These are phyloP conservation scores for Coregonus clupeaformis DNA, from an alignment of 2,113 vertebrate species.

Conservation along the genomic window DNA sequence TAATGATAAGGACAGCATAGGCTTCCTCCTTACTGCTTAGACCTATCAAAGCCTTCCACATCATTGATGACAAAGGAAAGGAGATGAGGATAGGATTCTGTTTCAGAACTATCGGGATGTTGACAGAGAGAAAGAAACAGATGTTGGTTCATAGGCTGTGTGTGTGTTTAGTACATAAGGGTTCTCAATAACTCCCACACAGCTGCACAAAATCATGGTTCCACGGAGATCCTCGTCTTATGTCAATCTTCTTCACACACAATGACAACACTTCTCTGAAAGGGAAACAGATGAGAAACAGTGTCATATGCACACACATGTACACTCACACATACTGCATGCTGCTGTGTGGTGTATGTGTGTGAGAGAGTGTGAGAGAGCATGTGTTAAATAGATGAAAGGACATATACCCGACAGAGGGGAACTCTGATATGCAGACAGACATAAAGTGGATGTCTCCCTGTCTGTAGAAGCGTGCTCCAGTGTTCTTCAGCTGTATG, in stretches of 20 bases:
- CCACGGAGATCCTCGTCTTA: slow-evolving; percentile 65
- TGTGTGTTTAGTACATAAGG: background rate
- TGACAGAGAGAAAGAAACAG: background rate
- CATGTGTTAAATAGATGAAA: background rate
- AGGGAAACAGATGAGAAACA: slow-evolving; percentile 5
- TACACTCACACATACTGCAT: background rate
- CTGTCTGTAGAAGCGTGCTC: slow-evolving; percentile 67
- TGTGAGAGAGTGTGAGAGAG: slow-evolving; percentile 11
- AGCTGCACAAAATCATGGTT: slow-evolving; percentile 73
- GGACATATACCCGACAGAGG: slow-evolving; percentile 46
- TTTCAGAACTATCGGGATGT: background rate
- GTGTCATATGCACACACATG: background rate
- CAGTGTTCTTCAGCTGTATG: slow-evolving; percentile 69
- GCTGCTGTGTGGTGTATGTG: background rate
- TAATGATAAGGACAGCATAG: background rate
- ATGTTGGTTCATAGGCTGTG: background rate
- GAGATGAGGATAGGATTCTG: background rate
- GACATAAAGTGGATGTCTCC: slow-evolving; percentile 66
- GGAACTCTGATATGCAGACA: slow-evolving; percentile 69
- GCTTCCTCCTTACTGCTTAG: background rate
- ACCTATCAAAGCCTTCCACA: background rate
- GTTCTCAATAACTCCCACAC: slow-evolving; percentile 45
- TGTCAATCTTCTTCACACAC: slow-evolving; percentile 67
- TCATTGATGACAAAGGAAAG: background rate
- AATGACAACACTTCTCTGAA: slow-evolving; percentile 58